A percentile compares a stretch with the other conserved stretches of the same genome.
Evolutionary conservation across 2,888 invertebrate genomes (phyloP).

Genomic region (Tachystola acroxantha): DNA sequence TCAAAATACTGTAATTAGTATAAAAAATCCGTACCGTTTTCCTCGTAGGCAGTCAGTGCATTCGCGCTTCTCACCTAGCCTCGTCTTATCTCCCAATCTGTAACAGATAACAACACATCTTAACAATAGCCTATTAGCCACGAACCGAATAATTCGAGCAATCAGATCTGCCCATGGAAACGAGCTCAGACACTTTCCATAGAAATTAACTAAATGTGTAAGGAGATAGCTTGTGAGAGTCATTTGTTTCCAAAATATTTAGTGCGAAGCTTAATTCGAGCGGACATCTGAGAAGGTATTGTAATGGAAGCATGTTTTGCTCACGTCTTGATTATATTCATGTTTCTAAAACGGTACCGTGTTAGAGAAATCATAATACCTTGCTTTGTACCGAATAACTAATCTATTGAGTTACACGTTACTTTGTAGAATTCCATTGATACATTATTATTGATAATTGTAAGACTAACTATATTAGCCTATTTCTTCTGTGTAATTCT

Average conservation of each 20-base stretch:
- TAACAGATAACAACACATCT: constrained; percentile 46
- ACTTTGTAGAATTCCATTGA: too few species aligned
- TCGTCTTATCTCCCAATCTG: constrained; percentile 47
- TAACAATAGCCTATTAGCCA: constrained; percentile 53
- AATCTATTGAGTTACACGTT: too few species aligned
- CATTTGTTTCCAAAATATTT: constrained; percentile 17
- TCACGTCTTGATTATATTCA: constrained; percentile 1
- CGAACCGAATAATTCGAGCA: constrained; percentile 34
- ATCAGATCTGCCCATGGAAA: constrained; percentile 28
- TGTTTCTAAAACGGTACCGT: not conserved
- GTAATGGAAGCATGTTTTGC: too few species aligned
- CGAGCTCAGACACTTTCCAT: constrained; percentile 23
- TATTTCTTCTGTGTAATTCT: too few species aligned
- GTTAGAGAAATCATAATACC: not conserved
- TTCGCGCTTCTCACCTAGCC: constrained; percentile 43
- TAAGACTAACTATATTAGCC: too few species aligned
- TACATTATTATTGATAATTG: too few species aligned
- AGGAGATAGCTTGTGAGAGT: constrained; percentile 9
- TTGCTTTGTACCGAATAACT: too few species aligned
- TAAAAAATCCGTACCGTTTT: not conserved
- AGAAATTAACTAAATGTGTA: constrained; percentile 5
- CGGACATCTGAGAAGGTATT: too few species aligned
- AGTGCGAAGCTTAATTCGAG: constrained; percentile 15
- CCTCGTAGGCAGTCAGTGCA: not conserved
- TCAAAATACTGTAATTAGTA: too few species aligned